Conservation (phyloP, 2,888 invertebrate species). For the Liposcelis brunnea region DNA sequence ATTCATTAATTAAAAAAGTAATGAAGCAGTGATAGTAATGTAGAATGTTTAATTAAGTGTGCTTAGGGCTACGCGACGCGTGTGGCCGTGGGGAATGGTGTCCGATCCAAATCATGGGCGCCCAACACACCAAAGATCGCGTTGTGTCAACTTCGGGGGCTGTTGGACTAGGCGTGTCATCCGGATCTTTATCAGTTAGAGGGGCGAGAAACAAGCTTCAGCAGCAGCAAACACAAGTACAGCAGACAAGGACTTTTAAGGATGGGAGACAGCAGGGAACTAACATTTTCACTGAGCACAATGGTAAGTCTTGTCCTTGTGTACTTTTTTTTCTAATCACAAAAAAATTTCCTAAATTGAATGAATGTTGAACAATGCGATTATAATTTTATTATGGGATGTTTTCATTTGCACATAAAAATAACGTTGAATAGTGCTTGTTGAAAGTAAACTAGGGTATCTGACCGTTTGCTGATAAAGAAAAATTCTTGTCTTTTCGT, state of each 20-base stretch:
- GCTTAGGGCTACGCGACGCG: conserved; percentile 20
- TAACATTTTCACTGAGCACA: conserved; percentile 89
- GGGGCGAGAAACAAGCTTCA: conserved; percentile 32
- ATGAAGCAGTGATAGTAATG: no score
- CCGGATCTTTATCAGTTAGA: conserved; percentile 24
- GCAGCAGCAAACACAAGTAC: conserved; percentile 48
- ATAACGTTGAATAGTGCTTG: no score
- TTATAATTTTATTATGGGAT: no score
- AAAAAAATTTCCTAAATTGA: no score
- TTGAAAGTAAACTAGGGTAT: no score
- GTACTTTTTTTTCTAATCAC: no score
- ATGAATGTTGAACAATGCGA: no score
- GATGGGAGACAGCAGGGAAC: conserved; percentile 72
- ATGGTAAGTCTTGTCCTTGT: conserved; percentile 45
- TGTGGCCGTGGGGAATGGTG: conserved; percentile 23
- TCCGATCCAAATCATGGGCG: conserved; percentile 52
- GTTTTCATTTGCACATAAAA: no score
- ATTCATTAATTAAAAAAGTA: no score
- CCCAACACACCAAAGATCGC: conserved; percentile 86
- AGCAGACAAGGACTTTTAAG: conserved; percentile 55
- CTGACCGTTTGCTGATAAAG: no score
- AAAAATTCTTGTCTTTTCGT: no score
- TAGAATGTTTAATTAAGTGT: no score
- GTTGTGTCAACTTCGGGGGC: conserved; percentile 45
- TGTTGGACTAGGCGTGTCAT: conserved; percentile 18